Evolutionary conservation across 2,113 vertebrate species (phyloP), one percentile per base, ranked within the genome.

Genomic region (Melospiza georgiana): DNA sequence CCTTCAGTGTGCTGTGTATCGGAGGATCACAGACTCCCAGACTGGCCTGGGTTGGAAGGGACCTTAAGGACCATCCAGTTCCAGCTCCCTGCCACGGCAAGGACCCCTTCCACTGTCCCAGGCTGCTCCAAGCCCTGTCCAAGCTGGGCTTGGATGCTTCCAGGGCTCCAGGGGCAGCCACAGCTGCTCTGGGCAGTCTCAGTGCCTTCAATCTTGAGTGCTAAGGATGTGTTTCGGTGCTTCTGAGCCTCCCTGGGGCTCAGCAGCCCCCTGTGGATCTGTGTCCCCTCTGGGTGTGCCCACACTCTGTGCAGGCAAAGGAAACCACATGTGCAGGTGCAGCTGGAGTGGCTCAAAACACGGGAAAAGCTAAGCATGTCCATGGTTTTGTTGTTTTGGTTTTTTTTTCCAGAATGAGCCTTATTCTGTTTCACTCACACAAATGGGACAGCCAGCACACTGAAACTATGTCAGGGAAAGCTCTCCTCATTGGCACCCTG

Each of bases 221-320:
- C 7, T 3, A 4, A 6, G 19, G 16, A 15, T 0, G 13, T 5
- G 41, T 12, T 20, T 58, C 51, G n/a, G 59, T 8, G 11, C 11
- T 33, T 19, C 14, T n/a, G 4, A 33, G 6, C 37, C 72, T 8
- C 24, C 69, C 7, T 3, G 22, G 8, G 25, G 69, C 55, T 14
- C 66, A 48, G 10, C 25, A 59, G 61, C 3, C 2, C 49, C 2
- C 1, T 2, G 14, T 2, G 27, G 37, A 3, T 24, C 55, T 39
- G 1, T 0, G 2, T 2, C 44, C 37, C 5, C 54, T 14, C 7
- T 0, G 0, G 39, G 22, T 2, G 3, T 2, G 35, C 68, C 20
- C 62, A 75, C 22, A 2, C 43, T 12, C 27, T 6, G 12, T 2
- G 4, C 75, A 8, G 6, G 16, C 43, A 54, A 28, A 80, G 31